Percentiles rank a stretch among this genome's conserved stretches.
phyloP scores from a whole-genome alignment of 2,797 vertebrate genomes.

The Odontamblyopus lacepedii region DNA sequence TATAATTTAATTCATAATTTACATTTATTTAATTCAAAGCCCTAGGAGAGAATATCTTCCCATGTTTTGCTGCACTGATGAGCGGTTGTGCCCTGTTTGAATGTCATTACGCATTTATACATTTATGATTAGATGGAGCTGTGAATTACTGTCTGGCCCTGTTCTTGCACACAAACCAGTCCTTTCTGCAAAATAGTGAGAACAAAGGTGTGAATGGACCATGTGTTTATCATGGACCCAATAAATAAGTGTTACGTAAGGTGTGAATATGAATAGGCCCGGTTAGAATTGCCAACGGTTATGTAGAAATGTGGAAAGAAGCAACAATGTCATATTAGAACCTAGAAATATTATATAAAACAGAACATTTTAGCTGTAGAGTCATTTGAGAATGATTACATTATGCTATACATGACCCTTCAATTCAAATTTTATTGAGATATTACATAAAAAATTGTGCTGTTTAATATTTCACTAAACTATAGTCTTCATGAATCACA shows the following conservation, averaged over 20 bases:
- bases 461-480: no score
- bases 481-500: no score
- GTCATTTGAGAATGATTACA: no score
- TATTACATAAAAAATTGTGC: no score
- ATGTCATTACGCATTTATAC: slow-evolving; percentile 11
- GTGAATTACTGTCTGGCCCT: slow-evolving; percentile 9
- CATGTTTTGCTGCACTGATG: not conserved
- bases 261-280: not conserved
- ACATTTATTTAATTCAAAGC: not conserved
- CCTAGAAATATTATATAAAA: not conserved
- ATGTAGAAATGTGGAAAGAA: not conserved
- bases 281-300: not conserved
- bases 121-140: slow-evolving; percentile 15
- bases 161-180: not conserved
- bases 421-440: no score
- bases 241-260: not conserved
- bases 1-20: no score
- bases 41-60: not conserved
- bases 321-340: not conserved
- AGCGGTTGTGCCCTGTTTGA: slow-evolving; percentile 11
- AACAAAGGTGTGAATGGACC: no score
- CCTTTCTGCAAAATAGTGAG: not conserved
- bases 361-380: not conserved
- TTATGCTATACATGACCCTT: no score
- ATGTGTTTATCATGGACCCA: not conserved